A percentile compares a stretch with the other conserved stretches of the same genome.
Evolutionary conservation across 2,797 vertebrate genomes (phyloP).

Genomic region (Rhinatrema bivittatum): DNA sequence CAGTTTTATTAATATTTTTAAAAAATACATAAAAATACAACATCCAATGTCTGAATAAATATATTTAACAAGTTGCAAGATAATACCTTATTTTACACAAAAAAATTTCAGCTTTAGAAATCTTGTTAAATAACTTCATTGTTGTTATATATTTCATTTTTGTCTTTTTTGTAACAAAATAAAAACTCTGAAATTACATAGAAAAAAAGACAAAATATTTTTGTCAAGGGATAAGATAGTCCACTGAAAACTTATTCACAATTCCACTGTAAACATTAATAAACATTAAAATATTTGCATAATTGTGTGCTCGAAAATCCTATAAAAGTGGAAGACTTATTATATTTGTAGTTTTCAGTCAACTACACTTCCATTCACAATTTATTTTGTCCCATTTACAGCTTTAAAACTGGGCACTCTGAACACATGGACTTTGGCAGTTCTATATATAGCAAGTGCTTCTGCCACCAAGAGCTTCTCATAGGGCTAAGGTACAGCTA

Average conservation of each 20-base stretch:
- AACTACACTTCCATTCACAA: conserved; percentile 86
- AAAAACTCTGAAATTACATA: conserved; percentile 96
- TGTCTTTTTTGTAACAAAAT: conserved; percentile 91
- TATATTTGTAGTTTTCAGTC: conserved; percentile 82
- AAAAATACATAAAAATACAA: conserved; percentile 88
- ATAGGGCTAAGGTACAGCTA: conserved; percentile 42
- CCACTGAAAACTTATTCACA: conserved; percentile 85
- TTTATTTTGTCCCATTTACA: conserved; percentile 82
- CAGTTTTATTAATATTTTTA: conserved; percentile 77
- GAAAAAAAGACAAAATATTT: conserved; percentile 90
- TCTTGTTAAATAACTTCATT: conserved; percentile 84
- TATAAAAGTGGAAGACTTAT: conserved; percentile 84
- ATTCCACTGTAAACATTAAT: conserved; percentile 90
- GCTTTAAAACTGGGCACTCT: conserved; percentile 80
- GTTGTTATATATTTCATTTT: conserved; percentile 81
- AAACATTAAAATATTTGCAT: conserved; percentile 87
- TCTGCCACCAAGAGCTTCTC: conserved; percentile 50
- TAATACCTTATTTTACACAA: conserved; percentile 90
- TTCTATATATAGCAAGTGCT: conserved; percentile 79
- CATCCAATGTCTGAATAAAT: conserved; percentile 88
- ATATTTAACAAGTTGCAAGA: conserved; percentile 92
- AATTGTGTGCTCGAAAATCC: conserved; percentile 81
- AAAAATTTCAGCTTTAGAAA: conserved; percentile 83
- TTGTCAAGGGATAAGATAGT: conserved; percentile 85
- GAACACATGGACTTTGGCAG: conserved; percentile 79